Evolutionary conservation across 2,113 vertebrate genomes (phyloP).

Genomic region (Sapajus apella): DNA sequence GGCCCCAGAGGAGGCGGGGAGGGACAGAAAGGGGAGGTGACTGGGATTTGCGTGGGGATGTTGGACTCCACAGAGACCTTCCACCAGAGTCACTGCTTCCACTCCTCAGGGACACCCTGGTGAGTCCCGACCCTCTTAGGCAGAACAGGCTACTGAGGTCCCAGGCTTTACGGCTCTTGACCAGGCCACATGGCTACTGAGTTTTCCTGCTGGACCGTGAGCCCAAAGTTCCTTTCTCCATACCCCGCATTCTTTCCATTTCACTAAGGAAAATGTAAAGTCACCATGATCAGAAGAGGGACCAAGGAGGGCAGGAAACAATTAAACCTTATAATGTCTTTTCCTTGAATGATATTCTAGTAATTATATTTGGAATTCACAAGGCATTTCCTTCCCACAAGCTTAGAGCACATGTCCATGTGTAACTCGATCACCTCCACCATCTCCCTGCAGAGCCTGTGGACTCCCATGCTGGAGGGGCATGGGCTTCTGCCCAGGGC

Average conservation of each 20-base stretch:
- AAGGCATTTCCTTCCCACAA: not conserved
- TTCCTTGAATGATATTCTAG: not conserved
- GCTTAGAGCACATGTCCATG: not conserved
- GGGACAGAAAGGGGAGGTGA: fast-evolving
- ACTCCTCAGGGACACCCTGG: fast-evolving
- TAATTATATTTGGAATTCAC: conserved; percentile 28
- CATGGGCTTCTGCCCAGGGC: fast-evolving
- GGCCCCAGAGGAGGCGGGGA: no score
- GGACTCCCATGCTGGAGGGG: not conserved
- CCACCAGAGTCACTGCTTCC: not conserved
- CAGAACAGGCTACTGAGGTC: not conserved
- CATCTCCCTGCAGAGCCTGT: not conserved
- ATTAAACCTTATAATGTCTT: not conserved
- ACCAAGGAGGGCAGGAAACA: not conserved
- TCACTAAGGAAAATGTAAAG: not conserved
- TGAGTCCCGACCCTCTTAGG: not conserved
- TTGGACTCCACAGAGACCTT: no score
- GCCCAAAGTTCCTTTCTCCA: not conserved
- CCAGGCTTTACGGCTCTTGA: not conserved
- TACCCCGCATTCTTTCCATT: not conserved
- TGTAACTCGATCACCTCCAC: not conserved
- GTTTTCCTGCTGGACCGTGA: not conserved
- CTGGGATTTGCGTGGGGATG: fast-evolving
- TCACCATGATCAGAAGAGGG: not conserved
- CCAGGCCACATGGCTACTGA: not conserved